Conservation (phyloP, 2,113 vertebrate species). For the Pygoscelis adeliae region DNA sequence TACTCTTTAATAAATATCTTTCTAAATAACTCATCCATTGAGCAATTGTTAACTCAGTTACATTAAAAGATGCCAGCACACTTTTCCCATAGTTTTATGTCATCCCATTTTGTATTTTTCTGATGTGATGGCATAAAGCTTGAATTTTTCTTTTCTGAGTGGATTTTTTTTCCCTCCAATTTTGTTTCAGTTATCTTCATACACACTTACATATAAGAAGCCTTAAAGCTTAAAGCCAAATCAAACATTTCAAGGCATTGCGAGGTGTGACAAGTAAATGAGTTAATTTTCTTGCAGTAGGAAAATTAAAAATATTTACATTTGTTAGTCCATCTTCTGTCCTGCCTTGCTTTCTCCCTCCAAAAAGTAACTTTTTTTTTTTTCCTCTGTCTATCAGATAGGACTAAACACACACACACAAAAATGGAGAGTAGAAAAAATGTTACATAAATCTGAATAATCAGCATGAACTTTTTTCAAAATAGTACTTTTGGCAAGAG, state of each 20-base stretch:
- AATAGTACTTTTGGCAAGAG: neutral
- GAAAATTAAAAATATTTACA: neutral
- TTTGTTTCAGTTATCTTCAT: neutral
- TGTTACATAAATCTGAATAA: neutral
- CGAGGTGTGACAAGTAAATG: neutral
- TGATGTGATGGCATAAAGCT: neutral
- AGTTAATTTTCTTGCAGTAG: neutral
- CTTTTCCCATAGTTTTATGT: neutral
- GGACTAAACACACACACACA: neutral
- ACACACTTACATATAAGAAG: neutral
- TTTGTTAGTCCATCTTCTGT: neutral
- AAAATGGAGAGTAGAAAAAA: neutral
- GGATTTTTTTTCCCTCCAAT: neutral
- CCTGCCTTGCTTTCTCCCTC: neutral
- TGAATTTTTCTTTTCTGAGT: neutral
- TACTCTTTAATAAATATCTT: neutral
- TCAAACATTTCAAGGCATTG: neutral
- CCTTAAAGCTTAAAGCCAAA: neutral
- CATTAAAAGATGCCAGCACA: neutral
- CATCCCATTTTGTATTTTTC: neutral
- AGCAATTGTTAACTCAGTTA: neutral
- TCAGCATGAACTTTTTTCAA: neutral
- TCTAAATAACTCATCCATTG: neutral
- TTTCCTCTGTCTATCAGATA: neutral
- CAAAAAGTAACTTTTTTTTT: neutral